Evolutionary conservation across 2,888 invertebrate species (phyloP).

Genomic region (Calephelis perditalis): DNA sequence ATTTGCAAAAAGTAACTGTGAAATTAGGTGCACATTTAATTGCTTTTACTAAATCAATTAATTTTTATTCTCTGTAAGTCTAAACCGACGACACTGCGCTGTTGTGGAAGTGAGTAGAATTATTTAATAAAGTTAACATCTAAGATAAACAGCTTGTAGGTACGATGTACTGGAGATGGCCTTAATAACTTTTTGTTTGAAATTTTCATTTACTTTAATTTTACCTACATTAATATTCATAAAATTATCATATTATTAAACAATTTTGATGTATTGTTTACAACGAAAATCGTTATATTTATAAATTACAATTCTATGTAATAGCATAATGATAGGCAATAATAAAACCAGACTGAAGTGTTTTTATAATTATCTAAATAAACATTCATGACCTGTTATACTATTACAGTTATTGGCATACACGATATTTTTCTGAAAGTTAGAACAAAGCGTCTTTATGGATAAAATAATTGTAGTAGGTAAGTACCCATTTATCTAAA

Average conservation of each 20-base stretch:
- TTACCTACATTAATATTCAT: conserved; percentile 1
- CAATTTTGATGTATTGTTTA: conserved; percentile 25
- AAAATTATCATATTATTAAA: conserved; percentile 10
- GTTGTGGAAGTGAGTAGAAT: conserved; percentile 5
- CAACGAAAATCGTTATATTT: conserved; percentile 29
- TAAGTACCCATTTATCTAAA: conserved; percentile 4
- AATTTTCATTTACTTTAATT: background rate
- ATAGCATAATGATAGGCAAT: conserved; percentile 28
- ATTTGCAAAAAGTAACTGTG: too few species aligned
- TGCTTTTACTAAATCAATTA: too few species aligned
- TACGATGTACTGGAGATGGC: conserved; percentile 9
- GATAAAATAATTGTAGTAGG: background rate
- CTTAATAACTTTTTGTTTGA: background rate
- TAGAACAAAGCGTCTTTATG: conserved; percentile 23
- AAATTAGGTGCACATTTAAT: too few species aligned
- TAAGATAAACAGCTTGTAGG: conserved; percentile 4
- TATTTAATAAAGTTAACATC: background rate
- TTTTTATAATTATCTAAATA: conserved; percentile 32
- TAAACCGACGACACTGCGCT: background rate
- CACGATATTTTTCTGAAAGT: conserved; percentile 29
- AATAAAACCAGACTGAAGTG: conserved; percentile 33
- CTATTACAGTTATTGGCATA: conserved; percentile 24
- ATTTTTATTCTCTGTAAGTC: too few species aligned
- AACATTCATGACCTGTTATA: conserved; percentile 27
- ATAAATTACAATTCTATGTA: conserved; percentile 29